Evolutionary conservation across 2,888 invertebrate genomes (phyloP).

Genomic region (Coelopa pilipes): DNA sequence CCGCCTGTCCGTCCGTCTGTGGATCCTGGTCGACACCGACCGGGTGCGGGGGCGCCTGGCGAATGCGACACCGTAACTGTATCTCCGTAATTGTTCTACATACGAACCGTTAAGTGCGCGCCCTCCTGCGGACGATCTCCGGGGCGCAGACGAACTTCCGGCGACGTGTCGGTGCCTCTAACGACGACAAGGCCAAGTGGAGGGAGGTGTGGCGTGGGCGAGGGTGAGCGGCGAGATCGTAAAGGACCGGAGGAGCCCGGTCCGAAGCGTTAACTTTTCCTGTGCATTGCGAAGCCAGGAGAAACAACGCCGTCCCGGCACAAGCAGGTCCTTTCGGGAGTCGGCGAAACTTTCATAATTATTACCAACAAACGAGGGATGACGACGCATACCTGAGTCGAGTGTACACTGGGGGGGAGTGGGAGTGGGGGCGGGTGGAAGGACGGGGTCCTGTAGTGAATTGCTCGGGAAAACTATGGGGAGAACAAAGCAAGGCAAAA

Average conservation of each 20-base stretch:
- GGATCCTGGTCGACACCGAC: neutral
- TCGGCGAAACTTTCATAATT: slow-evolving; percentile 42
- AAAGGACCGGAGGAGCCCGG: neutral
- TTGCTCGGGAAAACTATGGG: slow-evolving; percentile 18
- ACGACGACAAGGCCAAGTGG: too few relatives aligned
- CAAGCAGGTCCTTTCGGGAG: slow-evolving; percentile 3
- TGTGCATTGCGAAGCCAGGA: slow-evolving; percentile 7
- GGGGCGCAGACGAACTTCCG: neutral
- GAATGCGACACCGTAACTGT: neutral
- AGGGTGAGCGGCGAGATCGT: too few relatives aligned
- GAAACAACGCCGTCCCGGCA: too few relatives aligned
- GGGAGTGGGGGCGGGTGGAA: neutral
- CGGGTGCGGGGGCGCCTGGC: too few relatives aligned
- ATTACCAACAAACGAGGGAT: slow-evolving; percentile 42
- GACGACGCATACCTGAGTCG: slow-evolving; percentile 37
- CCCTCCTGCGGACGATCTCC: neutral
- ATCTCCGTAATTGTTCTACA: neutral
- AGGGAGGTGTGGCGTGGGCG: too few relatives aligned
- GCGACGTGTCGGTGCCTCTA: too few relatives aligned
- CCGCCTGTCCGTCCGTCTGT: neutral
- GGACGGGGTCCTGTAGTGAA: neutral
- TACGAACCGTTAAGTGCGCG: neutral
- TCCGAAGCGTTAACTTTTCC: slow-evolving; percentile 26
- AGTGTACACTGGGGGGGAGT: neutral
- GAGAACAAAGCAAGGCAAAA: neutral